Evolutionary conservation across 1,140 invertebrate genomes (phyloP).

Genomic region (Gryllus bimaculatus): DNA sequence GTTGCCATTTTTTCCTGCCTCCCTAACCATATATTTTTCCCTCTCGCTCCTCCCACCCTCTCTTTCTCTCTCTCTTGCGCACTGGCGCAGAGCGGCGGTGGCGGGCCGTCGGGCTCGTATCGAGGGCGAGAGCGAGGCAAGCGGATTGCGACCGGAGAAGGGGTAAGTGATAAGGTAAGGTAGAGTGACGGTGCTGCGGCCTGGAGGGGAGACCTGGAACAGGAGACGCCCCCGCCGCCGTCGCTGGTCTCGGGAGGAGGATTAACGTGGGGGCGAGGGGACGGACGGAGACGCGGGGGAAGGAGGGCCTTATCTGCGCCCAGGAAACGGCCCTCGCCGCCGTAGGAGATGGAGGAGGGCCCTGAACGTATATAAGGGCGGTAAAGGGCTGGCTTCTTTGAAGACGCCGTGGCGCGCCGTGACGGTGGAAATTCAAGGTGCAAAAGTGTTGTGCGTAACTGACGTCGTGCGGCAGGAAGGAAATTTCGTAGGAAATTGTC

Average conservation of each 20-base stretch:
- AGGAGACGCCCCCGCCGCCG: not conserved
- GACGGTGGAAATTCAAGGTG: too few relatives aligned
- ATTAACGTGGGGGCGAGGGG: not conserved
- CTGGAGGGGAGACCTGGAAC: not conserved
- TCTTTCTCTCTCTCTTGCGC: not conserved
- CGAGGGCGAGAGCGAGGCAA: not conserved
- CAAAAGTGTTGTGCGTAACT: too few relatives aligned
- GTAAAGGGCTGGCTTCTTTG: too few relatives aligned
- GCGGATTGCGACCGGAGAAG: not conserved
- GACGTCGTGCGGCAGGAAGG: too few relatives aligned
- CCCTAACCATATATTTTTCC: not conserved
- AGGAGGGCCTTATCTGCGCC: too few relatives aligned
- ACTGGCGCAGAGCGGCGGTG: not conserved
- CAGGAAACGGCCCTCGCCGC: too few relatives aligned
- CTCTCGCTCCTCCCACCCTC: not conserved
- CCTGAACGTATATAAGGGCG: too few relatives aligned
- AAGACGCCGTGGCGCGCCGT: too few relatives aligned
- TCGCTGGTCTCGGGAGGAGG: not conserved
- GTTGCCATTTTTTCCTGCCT: constrained; percentile 3
- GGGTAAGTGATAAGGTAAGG: not conserved
- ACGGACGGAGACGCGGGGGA: not conserved
- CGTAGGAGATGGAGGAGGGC: too few relatives aligned
- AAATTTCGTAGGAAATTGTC: too few relatives aligned
- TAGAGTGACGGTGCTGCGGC: not conserved
- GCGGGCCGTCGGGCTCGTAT: not conserved